Conservation (phyloP, 2,113 vertebrate genomes). For the Pteruthius melanotis region DNA sequence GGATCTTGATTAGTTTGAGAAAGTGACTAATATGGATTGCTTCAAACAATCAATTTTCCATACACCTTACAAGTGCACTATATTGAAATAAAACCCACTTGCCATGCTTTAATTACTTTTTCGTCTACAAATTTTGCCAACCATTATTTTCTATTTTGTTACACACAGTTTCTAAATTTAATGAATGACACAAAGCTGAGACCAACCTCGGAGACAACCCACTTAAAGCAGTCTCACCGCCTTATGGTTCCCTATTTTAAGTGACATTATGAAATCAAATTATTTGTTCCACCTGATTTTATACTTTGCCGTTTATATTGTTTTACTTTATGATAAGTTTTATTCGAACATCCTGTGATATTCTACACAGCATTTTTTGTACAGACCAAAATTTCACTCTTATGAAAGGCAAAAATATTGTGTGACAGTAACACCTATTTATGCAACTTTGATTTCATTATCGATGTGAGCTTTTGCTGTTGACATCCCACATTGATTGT, state of each 20-base stretch:
- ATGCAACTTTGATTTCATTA: neutral
- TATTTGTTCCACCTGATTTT: neutral
- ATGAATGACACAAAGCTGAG: neutral
- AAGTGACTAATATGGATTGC: neutral
- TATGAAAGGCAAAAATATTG: neutral
- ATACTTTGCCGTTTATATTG: neutral
- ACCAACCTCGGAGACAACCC: neutral
- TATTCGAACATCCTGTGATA: neutral
- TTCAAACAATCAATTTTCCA: neutral
- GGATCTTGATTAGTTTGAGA: neutral
- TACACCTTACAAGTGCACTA: neutral
- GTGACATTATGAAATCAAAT: neutral
- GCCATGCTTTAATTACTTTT: neutral
- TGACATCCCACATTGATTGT: neutral
- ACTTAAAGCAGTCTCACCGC: neutral
- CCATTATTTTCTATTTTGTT: neutral
- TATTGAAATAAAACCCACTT: neutral
- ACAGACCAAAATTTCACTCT: neutral
- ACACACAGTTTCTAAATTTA: neutral
- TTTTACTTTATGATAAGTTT: neutral
- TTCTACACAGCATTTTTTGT: neutral
- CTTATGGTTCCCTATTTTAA: neutral
- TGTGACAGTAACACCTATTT: neutral
- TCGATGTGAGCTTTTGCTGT: neutral
- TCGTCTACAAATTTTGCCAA: neutral